These are phyloP conservation scores for Ganaspis brasiliensis DNA, from an alignment of 2,888 invertebrate species.

Conservation along the genomic window DNA sequence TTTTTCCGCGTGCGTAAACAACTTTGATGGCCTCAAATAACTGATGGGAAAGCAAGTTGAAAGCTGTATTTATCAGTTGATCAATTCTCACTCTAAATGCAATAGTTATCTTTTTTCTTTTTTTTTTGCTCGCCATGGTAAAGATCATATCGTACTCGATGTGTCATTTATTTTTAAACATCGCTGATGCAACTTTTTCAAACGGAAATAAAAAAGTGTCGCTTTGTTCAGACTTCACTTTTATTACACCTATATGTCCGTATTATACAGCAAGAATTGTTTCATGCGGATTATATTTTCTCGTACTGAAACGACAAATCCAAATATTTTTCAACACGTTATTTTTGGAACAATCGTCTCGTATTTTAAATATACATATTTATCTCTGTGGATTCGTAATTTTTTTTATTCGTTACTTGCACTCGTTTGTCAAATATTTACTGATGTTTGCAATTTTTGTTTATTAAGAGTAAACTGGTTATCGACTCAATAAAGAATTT, in stretches of 20 bases:
- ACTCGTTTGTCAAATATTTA: too few species aligned
- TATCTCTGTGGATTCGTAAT: too few species aligned
- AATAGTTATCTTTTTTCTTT: conserved; percentile 18
- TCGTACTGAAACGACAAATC: not conserved
- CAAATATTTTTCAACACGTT: conserved; percentile 11
- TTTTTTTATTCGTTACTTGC: too few species aligned
- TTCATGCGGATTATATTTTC: conserved; percentile 22
- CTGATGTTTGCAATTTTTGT: too few species aligned
- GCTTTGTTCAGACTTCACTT: conserved; percentile 23
- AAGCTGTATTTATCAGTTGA: conserved; percentile 17
- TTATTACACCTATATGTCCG: conserved; percentile 21
- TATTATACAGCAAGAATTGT: conserved; percentile 26
- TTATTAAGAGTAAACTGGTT: too few species aligned
- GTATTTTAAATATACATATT: not conserved
- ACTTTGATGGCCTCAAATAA: conserved; percentile 12
- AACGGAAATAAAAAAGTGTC: conserved; percentile 34
- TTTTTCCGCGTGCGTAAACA: conserved; percentile 8
- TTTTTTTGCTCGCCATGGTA: conserved; percentile 8
- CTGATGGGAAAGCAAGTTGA: conserved; percentile 11
- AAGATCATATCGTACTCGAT: conserved; percentile 29
- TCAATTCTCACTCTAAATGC: conserved; percentile 34
- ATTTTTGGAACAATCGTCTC: conserved; percentile 2
- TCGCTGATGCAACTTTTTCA: conserved; percentile 38
- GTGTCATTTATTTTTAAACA: conserved; percentile 40
- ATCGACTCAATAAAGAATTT: too few species aligned